Evolutionary conservation across 2,113 vertebrate species (phyloP).

Genomic region (Zosterops lateralis): DNA sequence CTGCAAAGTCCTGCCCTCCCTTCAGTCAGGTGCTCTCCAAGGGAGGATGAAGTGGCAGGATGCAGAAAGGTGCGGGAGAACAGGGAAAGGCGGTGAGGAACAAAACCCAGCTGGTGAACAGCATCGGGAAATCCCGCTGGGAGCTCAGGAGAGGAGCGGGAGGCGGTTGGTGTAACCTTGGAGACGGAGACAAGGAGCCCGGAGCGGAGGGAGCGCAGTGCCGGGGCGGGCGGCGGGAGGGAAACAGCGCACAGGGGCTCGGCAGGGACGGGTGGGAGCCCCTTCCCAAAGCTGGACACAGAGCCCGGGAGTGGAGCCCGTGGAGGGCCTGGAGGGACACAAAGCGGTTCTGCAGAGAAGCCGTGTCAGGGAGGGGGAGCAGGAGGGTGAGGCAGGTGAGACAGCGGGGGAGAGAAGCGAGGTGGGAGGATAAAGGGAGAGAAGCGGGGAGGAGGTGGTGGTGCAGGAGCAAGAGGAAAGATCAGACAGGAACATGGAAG

Average conservation of each 20-base stretch:
- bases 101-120: neutral
- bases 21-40: neutral
- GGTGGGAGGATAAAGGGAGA: neutral
- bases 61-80: neutral
- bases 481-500: neutral
- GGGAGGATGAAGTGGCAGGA: fast-evolving
- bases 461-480: neutral
- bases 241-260: neutral
- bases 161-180: conserved; percentile 57
- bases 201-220: neutral
- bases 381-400: neutral
- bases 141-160: neutral
- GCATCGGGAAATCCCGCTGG: neutral
- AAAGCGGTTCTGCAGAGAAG: neutral
- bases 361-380: neutral
- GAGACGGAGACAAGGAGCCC: conserved; percentile 43
- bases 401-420: neutral
- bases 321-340: neutral
- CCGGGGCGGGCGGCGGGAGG: neutral
- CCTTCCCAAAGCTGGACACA: neutral
- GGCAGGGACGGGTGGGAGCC: fast-evolving
- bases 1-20: neutral
- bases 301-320: neutral
- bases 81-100: neutral
- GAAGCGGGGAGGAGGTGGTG: neutral